Evolutionary conservation across 2,113 vertebrate genomes (phyloP).

Genomic region (Sturnus vulgaris): DNA sequence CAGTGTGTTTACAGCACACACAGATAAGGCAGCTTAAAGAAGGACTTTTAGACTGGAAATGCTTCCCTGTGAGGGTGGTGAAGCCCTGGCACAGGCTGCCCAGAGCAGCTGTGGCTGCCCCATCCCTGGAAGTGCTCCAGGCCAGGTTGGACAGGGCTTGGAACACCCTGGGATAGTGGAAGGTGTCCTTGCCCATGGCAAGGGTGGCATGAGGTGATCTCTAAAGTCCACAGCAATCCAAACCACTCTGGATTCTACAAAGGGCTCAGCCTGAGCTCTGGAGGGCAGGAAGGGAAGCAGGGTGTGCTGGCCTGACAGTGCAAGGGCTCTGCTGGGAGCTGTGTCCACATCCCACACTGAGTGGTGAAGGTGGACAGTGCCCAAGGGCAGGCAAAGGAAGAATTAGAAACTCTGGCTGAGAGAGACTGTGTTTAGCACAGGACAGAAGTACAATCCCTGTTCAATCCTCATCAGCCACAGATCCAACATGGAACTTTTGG

Average conservation of each 20-base stretch:
- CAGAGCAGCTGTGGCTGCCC: neutral
- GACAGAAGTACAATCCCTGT: neutral
- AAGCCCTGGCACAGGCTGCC: neutral
- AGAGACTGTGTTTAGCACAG: neutral
- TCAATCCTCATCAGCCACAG: neutral
- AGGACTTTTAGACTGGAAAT: neutral
- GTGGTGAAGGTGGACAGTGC: neutral
- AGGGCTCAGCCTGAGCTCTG: neutral
- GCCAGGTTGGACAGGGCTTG: rapidly evolving
- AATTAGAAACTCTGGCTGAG: neutral
- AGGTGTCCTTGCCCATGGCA: neutral
- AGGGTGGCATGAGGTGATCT: neutral
- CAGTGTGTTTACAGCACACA: neutral
- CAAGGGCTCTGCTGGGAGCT: neutral
- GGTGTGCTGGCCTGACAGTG: neutral
- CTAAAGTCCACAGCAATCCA: neutral
- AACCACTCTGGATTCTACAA: rapidly evolving
- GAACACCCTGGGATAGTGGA: neutral
- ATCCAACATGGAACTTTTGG: neutral
- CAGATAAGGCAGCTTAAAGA: neutral
- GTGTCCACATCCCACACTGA: neutral
- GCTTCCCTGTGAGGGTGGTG: neutral
- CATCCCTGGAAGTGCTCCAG: neutral
- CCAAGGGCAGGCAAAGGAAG: neutral
- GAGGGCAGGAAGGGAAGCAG: neutral